These are phyloP conservation scores for Potamarius usumacintae DNA, from an alignment of 2,113 vertebrate species.

Conservation along the genomic window DNA sequence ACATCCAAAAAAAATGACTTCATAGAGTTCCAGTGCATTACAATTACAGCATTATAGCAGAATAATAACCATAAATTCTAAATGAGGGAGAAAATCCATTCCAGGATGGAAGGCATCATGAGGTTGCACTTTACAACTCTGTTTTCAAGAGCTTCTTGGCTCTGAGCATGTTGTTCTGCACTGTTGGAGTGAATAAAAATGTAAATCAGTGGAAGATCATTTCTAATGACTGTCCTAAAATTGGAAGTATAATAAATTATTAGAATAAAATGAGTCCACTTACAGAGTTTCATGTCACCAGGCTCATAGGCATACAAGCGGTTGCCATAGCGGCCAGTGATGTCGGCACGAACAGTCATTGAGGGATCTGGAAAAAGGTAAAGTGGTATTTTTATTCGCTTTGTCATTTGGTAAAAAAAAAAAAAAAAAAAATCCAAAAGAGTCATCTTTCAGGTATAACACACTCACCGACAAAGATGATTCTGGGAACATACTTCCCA, in stretches of 20 bases:
- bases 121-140: constrained; percentile 67
- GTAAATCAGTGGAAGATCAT: background rate
- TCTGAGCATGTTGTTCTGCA: constrained; percentile 71
- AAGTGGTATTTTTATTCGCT: background rate
- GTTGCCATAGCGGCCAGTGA: constrained; percentile 89
- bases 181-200: constrained; percentile 54
- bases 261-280: constrained; percentile 63
- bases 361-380: constrained; percentile 80
- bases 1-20: constrained; percentile 42
- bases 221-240: background rate
- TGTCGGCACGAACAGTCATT: constrained; percentile 93
- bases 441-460: background rate
- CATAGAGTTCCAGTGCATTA: constrained; percentile 61
- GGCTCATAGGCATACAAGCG: constrained; percentile 92
- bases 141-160: constrained; percentile 76
- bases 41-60: constrained; percentile 53
- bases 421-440: too few relatives aligned
- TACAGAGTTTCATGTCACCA: constrained; percentile 78
- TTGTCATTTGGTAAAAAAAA: background rate
- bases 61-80: constrained; percentile 23
- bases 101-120: background rate
- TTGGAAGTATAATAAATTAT: background rate
- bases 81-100: background rate
- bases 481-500: constrained; percentile 91
- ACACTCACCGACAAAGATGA: constrained; percentile 93